Percentiles rank a stretch among this genome's conserved stretches.
Evolutionary conservation across 30 jellyfish, hydroid and myxozoan species (phyloP).

Genomic region (Chrysaora quinquecirrha): DNA sequence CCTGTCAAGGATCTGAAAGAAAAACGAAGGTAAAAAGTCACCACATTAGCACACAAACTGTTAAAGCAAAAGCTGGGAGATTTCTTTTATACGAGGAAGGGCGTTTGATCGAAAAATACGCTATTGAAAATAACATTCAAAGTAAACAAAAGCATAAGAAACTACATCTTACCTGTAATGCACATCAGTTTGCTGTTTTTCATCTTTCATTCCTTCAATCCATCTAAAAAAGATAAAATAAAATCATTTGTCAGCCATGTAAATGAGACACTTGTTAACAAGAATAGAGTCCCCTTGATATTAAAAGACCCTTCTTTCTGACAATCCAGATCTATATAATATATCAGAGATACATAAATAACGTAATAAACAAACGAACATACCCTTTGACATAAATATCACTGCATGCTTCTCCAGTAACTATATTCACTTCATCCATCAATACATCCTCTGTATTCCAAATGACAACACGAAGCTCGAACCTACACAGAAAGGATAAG

Average conservation of each 20-base stretch:
- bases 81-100: too few species aligned
- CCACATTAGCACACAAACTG: too few species aligned
- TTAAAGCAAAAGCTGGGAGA: too few species aligned
- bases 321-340: too few species aligned
- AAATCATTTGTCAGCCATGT: too few species aligned
- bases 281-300: too few species aligned
- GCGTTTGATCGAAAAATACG: too few species aligned
- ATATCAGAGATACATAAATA: too few species aligned
- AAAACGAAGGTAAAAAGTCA: not conserved
- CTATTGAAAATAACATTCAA: too few species aligned
- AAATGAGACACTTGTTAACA: too few species aligned
- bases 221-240: slow-evolving; percentile 46
- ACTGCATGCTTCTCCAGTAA: slow-evolving; percentile 94
- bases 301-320: too few species aligned
- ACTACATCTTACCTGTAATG: slow-evolving; percentile 75
- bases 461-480: slow-evolving; percentile 87
- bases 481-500: slow-evolving; percentile 53
- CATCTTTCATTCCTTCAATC: slow-evolving; percentile 96
- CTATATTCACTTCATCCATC: slow-evolving; percentile 85
- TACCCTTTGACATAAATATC: slow-evolving; percentile 96
- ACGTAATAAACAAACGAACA: not conserved
- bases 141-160: too few species aligned
- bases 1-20: slow-evolving; percentile 88
- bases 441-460: slow-evolving; percentile 96
- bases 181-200: slow-evolving; percentile 90